These are phyloP conservation scores for Lithophane socia DNA, from an alignment of 2,888 invertebrate genomes.

Conservation along the genomic window DNA sequence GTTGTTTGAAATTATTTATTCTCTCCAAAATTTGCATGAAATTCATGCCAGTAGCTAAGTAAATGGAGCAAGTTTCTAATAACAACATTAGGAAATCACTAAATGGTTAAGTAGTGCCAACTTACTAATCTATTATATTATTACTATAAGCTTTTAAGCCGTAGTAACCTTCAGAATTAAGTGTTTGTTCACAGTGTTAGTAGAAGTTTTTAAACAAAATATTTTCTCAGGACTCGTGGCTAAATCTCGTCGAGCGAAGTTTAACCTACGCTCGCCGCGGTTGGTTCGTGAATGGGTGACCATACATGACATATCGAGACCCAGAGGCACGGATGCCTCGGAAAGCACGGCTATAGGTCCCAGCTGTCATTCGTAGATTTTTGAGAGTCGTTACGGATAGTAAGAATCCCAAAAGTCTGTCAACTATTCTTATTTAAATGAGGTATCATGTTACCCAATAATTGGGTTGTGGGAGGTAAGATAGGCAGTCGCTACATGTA, in stretches of 20 bases:
- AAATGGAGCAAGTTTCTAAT: slow-evolving; percentile 6
- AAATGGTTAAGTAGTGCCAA: slow-evolving; percentile 26
- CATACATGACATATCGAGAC: not conserved
- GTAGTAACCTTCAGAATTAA: slow-evolving; percentile 41
- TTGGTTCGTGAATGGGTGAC: not conserved
- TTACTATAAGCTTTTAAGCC: slow-evolving; percentile 37
- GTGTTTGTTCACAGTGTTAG: slow-evolving; percentile 1
- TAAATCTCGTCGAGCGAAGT: not conserved
- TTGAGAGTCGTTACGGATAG: not conserved
- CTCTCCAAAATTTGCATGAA: not conserved
- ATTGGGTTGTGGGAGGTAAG: not conserved
- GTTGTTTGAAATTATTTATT: not conserved
- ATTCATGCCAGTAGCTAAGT: not conserved
- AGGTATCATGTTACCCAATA: not conserved
- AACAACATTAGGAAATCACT: slow-evolving; percentile 30
- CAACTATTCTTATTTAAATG: not conserved
- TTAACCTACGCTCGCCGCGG: not conserved
- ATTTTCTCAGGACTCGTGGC: not conserved
- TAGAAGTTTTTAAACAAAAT: not conserved
- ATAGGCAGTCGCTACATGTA: not conserved
- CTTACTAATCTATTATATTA: slow-evolving; percentile 35
- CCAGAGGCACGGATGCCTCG: too few species aligned
- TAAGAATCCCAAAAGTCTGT: not conserved
- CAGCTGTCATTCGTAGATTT: too few species aligned
- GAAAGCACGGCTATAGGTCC: not conserved